phyloP scores from a whole-genome alignment of 2,797 vertebrate species.

The Smutsia temminckii region DNA sequence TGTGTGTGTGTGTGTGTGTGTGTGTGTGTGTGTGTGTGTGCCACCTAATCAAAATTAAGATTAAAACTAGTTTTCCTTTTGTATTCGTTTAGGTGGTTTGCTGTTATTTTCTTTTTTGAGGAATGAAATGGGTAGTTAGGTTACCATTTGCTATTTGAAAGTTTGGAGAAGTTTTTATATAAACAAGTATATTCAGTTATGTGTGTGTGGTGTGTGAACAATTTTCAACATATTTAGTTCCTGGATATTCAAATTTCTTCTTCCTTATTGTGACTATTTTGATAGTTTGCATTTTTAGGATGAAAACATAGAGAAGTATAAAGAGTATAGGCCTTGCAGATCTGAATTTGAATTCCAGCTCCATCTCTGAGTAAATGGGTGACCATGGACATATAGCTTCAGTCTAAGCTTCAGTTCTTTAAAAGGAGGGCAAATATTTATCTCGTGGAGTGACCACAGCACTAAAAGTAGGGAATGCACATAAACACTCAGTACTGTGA shows the following conservation, averaged over 20 bases:
- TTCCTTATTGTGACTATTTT: slow-evolving; percentile 29
- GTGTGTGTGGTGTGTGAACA: neutral
- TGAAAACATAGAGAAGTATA: slow-evolving; percentile 25
- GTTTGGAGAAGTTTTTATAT: neutral
- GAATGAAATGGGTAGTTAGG: neutral
- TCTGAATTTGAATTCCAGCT: slow-evolving; percentile 49
- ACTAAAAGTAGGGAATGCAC: neutral
- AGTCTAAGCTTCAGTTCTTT: neutral
- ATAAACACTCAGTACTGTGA: neutral
- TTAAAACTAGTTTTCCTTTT: neutral
- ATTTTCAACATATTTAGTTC: slow-evolving; percentile 30
- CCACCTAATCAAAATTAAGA: neutral
- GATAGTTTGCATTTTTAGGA: slow-evolving; percentile 40
- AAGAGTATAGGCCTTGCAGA: neutral
- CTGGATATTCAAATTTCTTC: neutral
- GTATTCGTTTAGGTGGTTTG: neutral
- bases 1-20: too few species aligned
- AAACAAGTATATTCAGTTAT: neutral
- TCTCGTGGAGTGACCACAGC: neutral
- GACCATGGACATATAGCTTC: neutral
- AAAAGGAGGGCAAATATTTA: neutral
- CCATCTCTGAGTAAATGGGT: neutral
- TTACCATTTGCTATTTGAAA: slow-evolving; percentile 2
- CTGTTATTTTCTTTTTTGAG: neutral
- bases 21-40: neutral